Base-by-base conservation (phyloP, 2,888 invertebrate species). In the Tachystola acroxantha region DNA sequence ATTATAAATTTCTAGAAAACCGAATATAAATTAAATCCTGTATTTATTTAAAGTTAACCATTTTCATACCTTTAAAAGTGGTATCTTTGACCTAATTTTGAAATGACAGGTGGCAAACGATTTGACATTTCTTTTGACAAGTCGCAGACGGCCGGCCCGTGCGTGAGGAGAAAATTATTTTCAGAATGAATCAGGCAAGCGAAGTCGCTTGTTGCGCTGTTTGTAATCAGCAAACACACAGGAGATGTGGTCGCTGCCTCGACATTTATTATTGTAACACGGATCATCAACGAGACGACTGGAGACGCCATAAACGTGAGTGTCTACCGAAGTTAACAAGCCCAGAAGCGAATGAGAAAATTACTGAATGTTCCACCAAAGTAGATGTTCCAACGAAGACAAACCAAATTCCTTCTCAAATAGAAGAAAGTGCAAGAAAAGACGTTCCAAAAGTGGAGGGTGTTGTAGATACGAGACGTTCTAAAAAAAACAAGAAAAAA, bases 261-360 rank as follows among this genome's bases (percentile, higher is more conserved):
- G 77, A 75, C 42, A 88, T 90, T 34, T 92, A 91, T 73, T 96
- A 96, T 74, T 96, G 95, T 77, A 92, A 91, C 42, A 92, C 90
- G 52, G 91, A 91, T 45, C 95, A 96, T 70, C 95, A 95, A 75
- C 90, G 89, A 46, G 84, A 90, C 57, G 93, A 95, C 66, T 95
- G 95, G 95, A 91, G 91, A 63, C 88, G 84, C 49, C 95, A 96
- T 64, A 94, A 91, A 81, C 76, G 74, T 50, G 82, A 88, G 53
- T 92, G 92, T 66, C 72, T 75, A 34, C 72, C 74, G 25, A 81
- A 85, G 57, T 62, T 84, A 61, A 69, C 78, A 46, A 76, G 73
- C 58, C 68, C 64, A 51, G 65, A 57, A 69, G 54, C 42, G 24
- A n/a, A 7, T n/a, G 61, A 66, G 53, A 70, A 64, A 59, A 59